Conservation (phyloP, 2,113 vertebrate species). For the Chroicocephalus ridibundus region DNA sequence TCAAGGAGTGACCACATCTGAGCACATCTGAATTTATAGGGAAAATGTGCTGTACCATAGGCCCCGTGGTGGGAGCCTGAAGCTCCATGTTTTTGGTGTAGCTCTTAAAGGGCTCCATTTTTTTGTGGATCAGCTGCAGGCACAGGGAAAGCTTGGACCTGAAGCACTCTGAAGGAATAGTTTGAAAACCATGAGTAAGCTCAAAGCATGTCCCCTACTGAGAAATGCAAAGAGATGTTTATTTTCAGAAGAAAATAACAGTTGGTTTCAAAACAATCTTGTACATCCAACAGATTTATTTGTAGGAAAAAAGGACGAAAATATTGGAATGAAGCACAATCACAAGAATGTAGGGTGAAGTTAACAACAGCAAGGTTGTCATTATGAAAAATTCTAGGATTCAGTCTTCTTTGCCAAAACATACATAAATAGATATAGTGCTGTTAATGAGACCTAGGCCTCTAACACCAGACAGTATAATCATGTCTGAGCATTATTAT, state of each 20-base stretch:
- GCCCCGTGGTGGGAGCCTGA: neutral
- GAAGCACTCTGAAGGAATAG: neutral
- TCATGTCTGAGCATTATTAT: neutral
- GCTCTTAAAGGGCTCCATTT: neutral
- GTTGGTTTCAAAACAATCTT: slow-evolving; percentile 44
- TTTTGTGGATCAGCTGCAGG: neutral
- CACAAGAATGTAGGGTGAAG: slow-evolving; percentile 45
- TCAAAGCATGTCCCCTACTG: neutral
- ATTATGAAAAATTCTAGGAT: slow-evolving; percentile 23
- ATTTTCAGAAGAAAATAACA: slow-evolving; percentile 44
- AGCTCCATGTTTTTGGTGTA: neutral
- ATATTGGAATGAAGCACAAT: slow-evolving; percentile 22
- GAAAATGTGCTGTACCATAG: neutral
- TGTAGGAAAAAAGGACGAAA: slow-evolving; percentile 4
- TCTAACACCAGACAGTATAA: neutral
- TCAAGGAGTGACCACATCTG: neutral
- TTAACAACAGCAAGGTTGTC: neutral
- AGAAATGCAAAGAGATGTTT: slow-evolving; percentile 31
- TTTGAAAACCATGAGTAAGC: slow-evolving; percentile 12
- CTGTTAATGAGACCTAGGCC: neutral
- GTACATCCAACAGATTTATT: slow-evolving; percentile 20
- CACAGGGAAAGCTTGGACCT: neutral
- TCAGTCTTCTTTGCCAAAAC: slow-evolving; percentile 13
- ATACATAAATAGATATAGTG: neutral
- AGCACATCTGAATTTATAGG: neutral